Base-by-base conservation (phyloP, 2,888 invertebrate genomes). In the Pachliopta kotzebuea region DNA sequence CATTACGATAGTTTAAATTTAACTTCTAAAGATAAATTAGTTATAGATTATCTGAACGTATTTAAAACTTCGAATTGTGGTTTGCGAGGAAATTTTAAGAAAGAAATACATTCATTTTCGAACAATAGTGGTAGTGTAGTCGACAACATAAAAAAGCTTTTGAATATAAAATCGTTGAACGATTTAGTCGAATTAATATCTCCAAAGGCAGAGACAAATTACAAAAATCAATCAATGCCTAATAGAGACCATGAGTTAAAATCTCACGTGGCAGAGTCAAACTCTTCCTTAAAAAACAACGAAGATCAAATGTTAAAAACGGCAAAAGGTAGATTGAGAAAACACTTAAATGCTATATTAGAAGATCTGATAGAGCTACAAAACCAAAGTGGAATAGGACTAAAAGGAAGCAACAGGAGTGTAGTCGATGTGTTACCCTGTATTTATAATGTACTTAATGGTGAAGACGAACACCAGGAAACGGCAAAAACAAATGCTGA, bases 301-400 rank as follows among this genome's bases (percentile, higher is more conserved):
- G 56, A 62, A 26, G 14, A 59, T 37, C 59, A 63, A 20, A 75
- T 74, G 64, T 70, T 83, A 52, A 68, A 68, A 60, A 73, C 70
- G 1, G 79, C 79, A 3, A 88, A 88, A 71, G 81, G 84, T 56
- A 88, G 80, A 69, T 71, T 91, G 0, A 88, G 86, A 76, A 65
- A 64, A 14, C 88, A 91, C 72, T 74, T 91, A n/a, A 87, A 80
- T 75, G 76, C 75, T 8, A 83, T 91, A 31, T 73, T 90, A 31
- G 80, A 86, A 66, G 90, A 90, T 72, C 70, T 91, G 24, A 68
- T 81, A 20, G 86, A 87, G 60, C 67, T 91, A 64, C 84, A 87
- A 71, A 79, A 75, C 60, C 76, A 78, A 21, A 77, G 75, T 67
- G 82, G 83, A 0, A 68, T 76, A 52, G 61, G 71, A 37, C 68